phyloP scores from a whole-genome alignment of 1,140 invertebrate species.

The Leptestheria dahalacensis region DNA sequence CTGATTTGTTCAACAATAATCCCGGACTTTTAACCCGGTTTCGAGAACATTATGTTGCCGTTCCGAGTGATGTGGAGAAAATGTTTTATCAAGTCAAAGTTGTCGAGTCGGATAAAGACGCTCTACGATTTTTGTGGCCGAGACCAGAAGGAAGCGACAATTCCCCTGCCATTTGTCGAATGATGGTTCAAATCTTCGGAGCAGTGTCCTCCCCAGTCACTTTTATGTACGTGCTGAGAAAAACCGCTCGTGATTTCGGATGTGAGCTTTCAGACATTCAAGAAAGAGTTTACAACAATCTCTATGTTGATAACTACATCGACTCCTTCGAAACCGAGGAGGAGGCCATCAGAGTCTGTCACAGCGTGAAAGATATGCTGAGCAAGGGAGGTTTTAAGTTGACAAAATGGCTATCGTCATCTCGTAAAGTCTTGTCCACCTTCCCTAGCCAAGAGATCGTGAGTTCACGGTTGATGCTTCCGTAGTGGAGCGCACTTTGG shows the following conservation, averaged over 20 bases:
- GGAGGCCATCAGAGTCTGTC: not conserved
- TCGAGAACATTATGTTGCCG: conserved; percentile 7
- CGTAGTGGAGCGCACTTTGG: conserved; percentile 20
- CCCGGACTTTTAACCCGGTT: conserved; percentile 15
- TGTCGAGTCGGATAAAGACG: conserved; percentile 9
- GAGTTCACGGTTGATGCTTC: conserved; percentile 19
- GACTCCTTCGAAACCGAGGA: not conserved
- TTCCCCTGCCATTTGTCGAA: conserved; percentile 11
- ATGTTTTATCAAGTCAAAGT: conserved; percentile 17
- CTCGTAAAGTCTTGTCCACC: not conserved
- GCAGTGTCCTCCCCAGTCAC: conserved; percentile 18
- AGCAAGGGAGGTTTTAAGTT: conserved; percentile 16
- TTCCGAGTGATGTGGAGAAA: conserved; percentile 17
- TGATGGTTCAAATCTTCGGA: conserved; percentile 20
- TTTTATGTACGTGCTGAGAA: conserved; percentile 16
- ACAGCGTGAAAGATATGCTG: conserved; percentile 6
- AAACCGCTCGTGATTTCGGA: conserved; percentile 9
- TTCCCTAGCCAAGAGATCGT: not conserved
- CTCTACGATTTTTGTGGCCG: conserved; percentile 20
- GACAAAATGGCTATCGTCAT: conserved; percentile 15
- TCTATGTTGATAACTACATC: conserved; percentile 15
- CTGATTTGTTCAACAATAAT: conserved; percentile 13
- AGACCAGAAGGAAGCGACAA: conserved; percentile 1
- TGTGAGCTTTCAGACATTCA: conserved; percentile 6
- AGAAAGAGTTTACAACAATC: not conserved